Evolutionary conservation across 2,797 vertebrate species (phyloP), one percentile per base, ranked within the genome.

Genomic region (Takifugu ocellatus): DNA sequence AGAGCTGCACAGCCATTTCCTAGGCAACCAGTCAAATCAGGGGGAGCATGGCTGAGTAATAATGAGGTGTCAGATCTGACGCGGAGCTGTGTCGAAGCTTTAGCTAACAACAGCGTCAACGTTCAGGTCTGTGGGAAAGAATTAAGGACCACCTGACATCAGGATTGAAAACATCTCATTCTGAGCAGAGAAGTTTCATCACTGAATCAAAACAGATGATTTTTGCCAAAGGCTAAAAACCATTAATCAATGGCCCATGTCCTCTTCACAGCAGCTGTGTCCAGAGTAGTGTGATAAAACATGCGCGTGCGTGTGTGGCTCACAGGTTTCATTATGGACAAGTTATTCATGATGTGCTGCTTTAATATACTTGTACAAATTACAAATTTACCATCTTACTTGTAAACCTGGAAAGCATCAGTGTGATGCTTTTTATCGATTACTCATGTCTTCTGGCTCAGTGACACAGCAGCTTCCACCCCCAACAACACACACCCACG

Each of bases 391-490:
- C 43, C 5, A 3, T 26, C 6, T 47, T 24, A 33, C 15, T 16
- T 14, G 36, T 21, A 42, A 43, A 62, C 48, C 14, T 39, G 17
- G 26, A 24, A 68, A 26, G 29, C 33, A 51, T 56, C 55, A 57
- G 58, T 60, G 39, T 65, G 59, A 27, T 48, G 61, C 33, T 72
- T 65, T 52, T 26, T 62, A 82, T 83, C 72, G 77, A 89, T 79
- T 65, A 56, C 14, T 57, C 56, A 17, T 74, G 44, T n/a, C 52
- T 72, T 58, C 54, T 65, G 57, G 64, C 69, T 72, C 57, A 46
- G 59, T 86, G 83, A 86, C 81, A 77, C 64, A 84, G 68, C 78
- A 82, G 27, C 65, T 84, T 65, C 66, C 83, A 65, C 58, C 54
- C 48, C 72, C 76, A 56, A 58, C 71, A 67, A 54, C 72, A 66